Conservation (phyloP, 1,140 invertebrate species). For the Heliconius congener region DNA sequence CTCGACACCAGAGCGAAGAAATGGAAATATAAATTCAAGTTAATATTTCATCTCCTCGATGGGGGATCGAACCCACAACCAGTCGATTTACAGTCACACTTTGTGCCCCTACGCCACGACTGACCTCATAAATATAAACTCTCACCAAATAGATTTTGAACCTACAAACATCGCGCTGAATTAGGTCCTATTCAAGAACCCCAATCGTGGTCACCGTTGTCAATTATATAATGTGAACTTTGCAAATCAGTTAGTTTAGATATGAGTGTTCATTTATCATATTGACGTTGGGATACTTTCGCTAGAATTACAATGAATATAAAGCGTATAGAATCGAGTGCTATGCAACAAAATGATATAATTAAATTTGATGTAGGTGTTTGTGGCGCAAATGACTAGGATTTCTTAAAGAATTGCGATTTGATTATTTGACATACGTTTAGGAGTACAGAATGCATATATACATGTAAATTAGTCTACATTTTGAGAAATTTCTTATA, state of each 20-base stretch:
- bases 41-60: too few species aligned
- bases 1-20: too few species aligned
- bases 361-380: background rate
- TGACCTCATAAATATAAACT: too few species aligned
- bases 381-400: background rate
- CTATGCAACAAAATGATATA: background rate
- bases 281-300: conserved; percentile 1
- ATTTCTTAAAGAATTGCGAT: too few species aligned
- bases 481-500: too few species aligned
- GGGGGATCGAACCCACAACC: too few species aligned
- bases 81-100: too few species aligned
- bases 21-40: too few species aligned
- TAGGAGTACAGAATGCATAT: too few species aligned
- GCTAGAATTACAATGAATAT: conserved; percentile 15
- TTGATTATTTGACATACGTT: background rate
- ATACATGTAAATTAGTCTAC: background rate
- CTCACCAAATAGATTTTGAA: too few species aligned
- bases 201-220: background rate
- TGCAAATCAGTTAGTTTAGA: conserved; percentile 1
- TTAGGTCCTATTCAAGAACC: background rate
- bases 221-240: conserved; percentile 22
- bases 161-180: background rate
- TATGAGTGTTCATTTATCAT: background rate
- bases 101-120: too few species aligned
- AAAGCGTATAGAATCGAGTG: conserved; percentile 3